Evolutionary conservation across 2,797 vertebrate species (phyloP).

Genomic region (Diceros bicornis): DNA sequence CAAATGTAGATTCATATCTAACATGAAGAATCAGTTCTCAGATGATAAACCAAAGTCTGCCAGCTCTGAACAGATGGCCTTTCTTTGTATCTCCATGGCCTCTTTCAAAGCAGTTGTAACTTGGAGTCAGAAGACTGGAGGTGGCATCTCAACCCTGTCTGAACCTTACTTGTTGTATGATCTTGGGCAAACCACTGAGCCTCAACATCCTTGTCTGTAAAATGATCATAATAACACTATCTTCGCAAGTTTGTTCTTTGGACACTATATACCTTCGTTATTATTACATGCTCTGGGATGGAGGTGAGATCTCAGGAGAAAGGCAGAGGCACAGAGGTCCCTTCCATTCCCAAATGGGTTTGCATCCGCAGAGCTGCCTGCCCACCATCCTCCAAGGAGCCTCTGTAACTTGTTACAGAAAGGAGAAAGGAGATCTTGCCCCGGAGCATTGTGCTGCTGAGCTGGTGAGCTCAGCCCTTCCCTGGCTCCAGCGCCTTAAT

Average conservation of each 20-base stretch:
- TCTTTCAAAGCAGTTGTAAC: neutral
- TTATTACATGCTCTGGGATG: neutral
- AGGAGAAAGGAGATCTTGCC: conserved; percentile 90
- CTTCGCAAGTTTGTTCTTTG: neutral
- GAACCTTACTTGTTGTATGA: neutral
- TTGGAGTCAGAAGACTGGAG: neutral
- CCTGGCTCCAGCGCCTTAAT: conserved; percentile 89
- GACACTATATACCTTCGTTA: neutral
- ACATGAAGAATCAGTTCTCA: neutral
- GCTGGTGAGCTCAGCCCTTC: conserved; percentile 89
- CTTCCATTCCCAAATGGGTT: conserved; percentile 65
- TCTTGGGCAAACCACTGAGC: neutral
- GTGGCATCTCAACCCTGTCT: neutral
- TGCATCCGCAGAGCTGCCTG: conserved; percentile 86
- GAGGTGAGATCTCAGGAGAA: neutral
- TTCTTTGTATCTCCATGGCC: neutral
- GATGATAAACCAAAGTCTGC: neutral
- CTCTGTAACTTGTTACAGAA: conserved; percentile 86
- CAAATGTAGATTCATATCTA: neutral
- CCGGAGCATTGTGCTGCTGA: conserved; percentile 89
- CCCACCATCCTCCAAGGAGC: conserved; percentile 84
- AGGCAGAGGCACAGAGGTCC: neutral
- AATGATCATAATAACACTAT: neutral
- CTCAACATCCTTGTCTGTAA: neutral
- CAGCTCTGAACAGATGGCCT: neutral